Evolutionary conservation across 1,140 invertebrate genomes (phyloP), one percentile per base, ranked within the genome.

Genomic region (Ladona fulva): DNA sequence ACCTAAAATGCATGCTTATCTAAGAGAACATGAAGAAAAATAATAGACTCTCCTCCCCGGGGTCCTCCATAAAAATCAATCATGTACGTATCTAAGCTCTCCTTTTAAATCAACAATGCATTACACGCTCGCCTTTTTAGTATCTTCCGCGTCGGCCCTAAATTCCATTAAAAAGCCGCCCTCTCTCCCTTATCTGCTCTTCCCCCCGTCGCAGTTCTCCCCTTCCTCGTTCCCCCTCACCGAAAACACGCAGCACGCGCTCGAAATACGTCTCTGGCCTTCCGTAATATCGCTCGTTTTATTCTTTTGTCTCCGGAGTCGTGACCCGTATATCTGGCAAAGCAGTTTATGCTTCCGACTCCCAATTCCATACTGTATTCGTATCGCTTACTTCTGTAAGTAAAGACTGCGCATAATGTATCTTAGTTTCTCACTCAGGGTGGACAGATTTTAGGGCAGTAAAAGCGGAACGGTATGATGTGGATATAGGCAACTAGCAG

Each of bases 1-100:
- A 5, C 8, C 29, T 37, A 37, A 37, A 37, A 37, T 37, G 29
- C 29, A 5, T 8, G 29, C 29, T 37, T 37, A 37, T 37, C 29
- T 37, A 37, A 37, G 29, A 8, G 1, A 37, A 37, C 29, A 37
- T 5, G 29, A 37, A 37, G 3, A 37, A 8, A 8, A 37, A 37
- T 37, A 37, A 37, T 37, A 8, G 29, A 37, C 29, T 37, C 29
- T 37, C 29, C 29, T n/a, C n/a, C n/a, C n/a, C n/a, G n/a, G n/a
- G n/a, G n/a, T n/a, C n/a, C 44, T 12, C 52, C 52, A 66, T 66
- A 66, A 66, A 66, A 66, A 66, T 66, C 52, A 66, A 66, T 66
- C 52, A 66, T 66, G 16, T 66, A 16, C 5, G n/a, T 66, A 19
- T 66, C 52, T 16, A 66, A 66, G 14, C 52, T 12, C 16, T 22